Conservation (phyloP, 2,113 vertebrate species). For the Rhinopomastus cyanomelas region DNA sequence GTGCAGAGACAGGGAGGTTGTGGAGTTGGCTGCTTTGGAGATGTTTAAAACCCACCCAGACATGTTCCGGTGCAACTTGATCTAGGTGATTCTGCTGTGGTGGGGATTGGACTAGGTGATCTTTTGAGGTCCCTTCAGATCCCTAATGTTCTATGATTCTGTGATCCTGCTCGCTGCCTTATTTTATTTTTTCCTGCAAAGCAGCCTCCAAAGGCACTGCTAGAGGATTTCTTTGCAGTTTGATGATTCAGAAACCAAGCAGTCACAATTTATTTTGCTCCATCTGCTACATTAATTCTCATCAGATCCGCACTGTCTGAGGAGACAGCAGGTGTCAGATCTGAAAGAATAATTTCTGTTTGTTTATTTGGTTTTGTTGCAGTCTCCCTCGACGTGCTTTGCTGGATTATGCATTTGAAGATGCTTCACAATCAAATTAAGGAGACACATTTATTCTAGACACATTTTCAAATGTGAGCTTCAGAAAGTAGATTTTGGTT, state of each 20-base stretch:
- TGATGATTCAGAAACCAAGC: conserved; percentile 14
- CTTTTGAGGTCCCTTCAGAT: too few relatives aligned
- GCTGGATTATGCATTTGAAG: conserved; percentile 38
- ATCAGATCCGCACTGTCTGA: conserved; percentile 40
- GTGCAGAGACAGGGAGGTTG: neutral
- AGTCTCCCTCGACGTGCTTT: neutral
- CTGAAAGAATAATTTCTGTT: conserved; percentile 23
- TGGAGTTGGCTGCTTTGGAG: too few relatives aligned
- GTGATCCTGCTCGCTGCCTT: too few relatives aligned
- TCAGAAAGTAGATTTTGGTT: neutral
- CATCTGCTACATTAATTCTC: conserved; percentile 65
- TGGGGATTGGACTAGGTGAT: too few relatives aligned
- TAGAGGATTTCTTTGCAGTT: neutral
- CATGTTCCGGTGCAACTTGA: too few relatives aligned
- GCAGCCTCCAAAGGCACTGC: neutral
- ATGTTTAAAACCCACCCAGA: too few relatives aligned
- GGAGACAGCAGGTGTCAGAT: conserved; percentile 54
- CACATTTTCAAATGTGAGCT: neutral
- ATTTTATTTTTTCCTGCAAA: neutral
- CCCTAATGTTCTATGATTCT: too few relatives aligned
- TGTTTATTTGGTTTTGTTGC: conserved; percentile 56
- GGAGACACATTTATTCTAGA: neutral
- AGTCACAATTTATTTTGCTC: conserved; percentile 22
- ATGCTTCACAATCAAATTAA: conserved; percentile 28
- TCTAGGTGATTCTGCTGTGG: too few relatives aligned